Conservation (phyloP, 2,797 vertebrate species). For the Rhinatrema bivittatum region DNA sequence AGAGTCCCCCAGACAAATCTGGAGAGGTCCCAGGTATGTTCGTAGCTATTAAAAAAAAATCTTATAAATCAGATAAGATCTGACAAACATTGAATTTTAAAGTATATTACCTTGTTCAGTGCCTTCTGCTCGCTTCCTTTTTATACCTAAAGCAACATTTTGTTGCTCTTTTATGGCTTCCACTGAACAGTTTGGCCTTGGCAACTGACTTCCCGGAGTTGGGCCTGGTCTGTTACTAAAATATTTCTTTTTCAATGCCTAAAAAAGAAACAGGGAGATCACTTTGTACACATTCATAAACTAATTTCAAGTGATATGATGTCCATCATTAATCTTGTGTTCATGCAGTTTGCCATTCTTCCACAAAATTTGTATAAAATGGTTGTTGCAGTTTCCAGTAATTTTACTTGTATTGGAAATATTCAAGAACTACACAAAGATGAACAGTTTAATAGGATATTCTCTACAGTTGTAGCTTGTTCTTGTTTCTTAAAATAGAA, state of each 20-base stretch:
- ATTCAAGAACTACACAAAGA: not conserved
- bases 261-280: constrained; percentile 5
- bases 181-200: constrained; percentile 79
- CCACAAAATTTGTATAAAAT: not conserved
- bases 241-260: constrained; percentile 87
- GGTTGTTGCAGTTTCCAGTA: not conserved
- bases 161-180: constrained; percentile 82
- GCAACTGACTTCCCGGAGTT: constrained; percentile 80
- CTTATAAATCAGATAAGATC: no score
- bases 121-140: constrained; percentile 77
- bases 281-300: no score
- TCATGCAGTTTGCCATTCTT: not conserved
- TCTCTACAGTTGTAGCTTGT: not conserved
- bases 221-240: constrained; percentile 88
- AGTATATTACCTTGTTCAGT: constrained; percentile 77
- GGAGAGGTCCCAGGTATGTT: no score
- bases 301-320: no score
- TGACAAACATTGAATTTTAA: no score
- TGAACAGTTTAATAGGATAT: not conserved
- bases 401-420: not conserved
- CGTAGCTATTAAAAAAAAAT: no score
- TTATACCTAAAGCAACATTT: constrained; percentile 60
- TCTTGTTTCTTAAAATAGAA: not conserved
- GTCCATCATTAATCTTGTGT: not conserved
- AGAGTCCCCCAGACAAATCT: no score